Conservation (phyloP, 2,113 vertebrate species). For the Scomber japonicus region DNA sequence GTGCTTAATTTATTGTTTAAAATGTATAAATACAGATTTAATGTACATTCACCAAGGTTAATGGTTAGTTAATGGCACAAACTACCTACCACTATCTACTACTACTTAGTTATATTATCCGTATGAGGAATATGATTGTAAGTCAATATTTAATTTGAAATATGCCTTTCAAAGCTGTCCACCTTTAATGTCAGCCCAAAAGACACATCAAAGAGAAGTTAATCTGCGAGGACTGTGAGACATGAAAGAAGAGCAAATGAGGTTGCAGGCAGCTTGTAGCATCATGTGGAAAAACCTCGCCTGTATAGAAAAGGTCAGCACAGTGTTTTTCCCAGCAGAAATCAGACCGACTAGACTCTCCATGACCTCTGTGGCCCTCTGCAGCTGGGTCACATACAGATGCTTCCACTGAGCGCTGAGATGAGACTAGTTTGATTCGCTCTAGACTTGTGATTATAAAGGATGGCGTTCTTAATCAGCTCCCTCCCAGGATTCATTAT, state of each 20-base stretch:
- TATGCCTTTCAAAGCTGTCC: conserved; percentile 29
- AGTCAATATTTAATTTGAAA: conserved; percentile 43
- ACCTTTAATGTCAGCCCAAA: conserved; percentile 49
- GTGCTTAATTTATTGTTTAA: background rate
- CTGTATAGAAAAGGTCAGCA: conserved; percentile 48
- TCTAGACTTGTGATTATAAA: conserved; percentile 54
- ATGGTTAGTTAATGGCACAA: background rate
- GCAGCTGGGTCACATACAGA: conserved; percentile 4
- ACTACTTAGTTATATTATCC: background rate
- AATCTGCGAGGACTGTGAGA: conserved; percentile 42
- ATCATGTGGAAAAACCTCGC: background rate
- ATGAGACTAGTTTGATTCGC: conserved; percentile 33
- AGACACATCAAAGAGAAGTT: conserved; percentile 54
- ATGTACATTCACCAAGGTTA: background rate
- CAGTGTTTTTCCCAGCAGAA: background rate
- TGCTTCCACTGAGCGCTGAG: conserved; percentile 15
- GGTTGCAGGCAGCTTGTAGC: conserved; percentile 16
- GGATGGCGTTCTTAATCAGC: conserved; percentile 79
- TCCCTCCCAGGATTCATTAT: conserved; percentile 87
- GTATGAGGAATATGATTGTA: conserved; percentile 9
- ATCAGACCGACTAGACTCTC: background rate
- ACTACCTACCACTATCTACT: background rate
- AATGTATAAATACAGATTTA: background rate
- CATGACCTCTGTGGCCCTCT: background rate
- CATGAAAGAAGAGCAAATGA: conserved; percentile 63